Percentiles rank a stretch among this genome's conserved stretches.
Conservation (phyloP, 23 tunicate genomes). For the Clavelina lepadiformis region DNA sequence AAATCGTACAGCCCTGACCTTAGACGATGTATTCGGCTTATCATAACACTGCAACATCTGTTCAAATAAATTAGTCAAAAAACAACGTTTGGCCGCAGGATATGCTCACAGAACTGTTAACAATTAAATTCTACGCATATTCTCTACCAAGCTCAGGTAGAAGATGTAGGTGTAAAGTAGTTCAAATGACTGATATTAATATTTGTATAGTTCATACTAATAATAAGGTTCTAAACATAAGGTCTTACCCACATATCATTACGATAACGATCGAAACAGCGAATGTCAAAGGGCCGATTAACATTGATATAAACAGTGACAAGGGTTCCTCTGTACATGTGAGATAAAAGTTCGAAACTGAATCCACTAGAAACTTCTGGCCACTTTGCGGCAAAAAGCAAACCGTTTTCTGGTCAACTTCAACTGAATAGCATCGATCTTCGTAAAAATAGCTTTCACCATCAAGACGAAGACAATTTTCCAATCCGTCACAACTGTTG, state of each 20-base stretch:
- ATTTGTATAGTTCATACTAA: no score
- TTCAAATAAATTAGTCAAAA: no score
- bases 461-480: background rate
- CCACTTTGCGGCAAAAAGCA: conserved; percentile 21
- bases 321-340: conserved; percentile 53
- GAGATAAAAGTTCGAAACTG: conserved; percentile 22
- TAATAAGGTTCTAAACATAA: no score
- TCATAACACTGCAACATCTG: no score
- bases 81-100: no score
- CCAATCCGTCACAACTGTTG: background rate
- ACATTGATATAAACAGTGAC: conserved; percentile 33
- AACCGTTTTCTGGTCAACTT: background rate
- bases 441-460: background rate
- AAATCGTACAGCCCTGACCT: no score
- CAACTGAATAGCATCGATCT: conserved; percentile 1
- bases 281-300: conserved; percentile 61
- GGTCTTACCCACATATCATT: conserved; percentile 76
- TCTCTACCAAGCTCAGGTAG: no score
- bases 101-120: no score
- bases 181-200: no score
- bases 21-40: no score
- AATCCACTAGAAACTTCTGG: background rate
- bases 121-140: no score
- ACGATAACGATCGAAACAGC: conserved; percentile 33
- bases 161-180: no score